Evolutionary conservation across 2,113 vertebrate species (phyloP), one percentile per base, ranked within the genome.

Genomic region (Dissostichus mawsoni): DNA sequence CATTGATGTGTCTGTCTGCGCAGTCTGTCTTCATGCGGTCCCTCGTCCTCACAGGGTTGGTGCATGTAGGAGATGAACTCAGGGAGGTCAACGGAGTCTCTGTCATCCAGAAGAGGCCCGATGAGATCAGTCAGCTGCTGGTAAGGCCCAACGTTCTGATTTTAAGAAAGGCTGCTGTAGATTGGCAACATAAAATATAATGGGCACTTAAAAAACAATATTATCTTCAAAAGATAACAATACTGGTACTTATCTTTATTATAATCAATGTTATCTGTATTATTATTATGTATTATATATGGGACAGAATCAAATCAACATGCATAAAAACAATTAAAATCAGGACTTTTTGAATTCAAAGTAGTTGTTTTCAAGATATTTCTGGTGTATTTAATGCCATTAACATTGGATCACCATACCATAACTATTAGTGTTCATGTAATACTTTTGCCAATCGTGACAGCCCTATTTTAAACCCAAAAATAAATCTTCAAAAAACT

Each of bases 61-160:
- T 99, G 65, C 98, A 98, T 5, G 97, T 99, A 1, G 98, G 98
- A 57, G 98, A 99, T 33, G 98, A 99, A 81, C 95, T 99, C 41
- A 95, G 97, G 84, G 98, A 99, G 88, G 98, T 99, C 82, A 99
- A 99, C 5, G 98, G 97, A 29, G 91, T 98, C 63, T 89, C 96
- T 5, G 96, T 99, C 69, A 94, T 97, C 88, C 95, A 98, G 90
- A 99, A 98, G 89, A 95, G 97, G 71, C 98, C 98, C 0, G 98
- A 99, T 17, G 98, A 99, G 92, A 99, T 99, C 94, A 99, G 98
- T 89, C 98, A 98, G 90, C 96, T 99, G 89, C 94, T 99, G 97
- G 98, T 99, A 88, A 56, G 93, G 74, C 9, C 0, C 44, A 44
- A 45, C n/a, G 5, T 44, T 12, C 5, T 59, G 16, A 57, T n/a